These are phyloP conservation scores for Cylindroiulus punctatus DNA, from an alignment of 2,888 invertebrate genomes.

Conservation along the genomic window DNA sequence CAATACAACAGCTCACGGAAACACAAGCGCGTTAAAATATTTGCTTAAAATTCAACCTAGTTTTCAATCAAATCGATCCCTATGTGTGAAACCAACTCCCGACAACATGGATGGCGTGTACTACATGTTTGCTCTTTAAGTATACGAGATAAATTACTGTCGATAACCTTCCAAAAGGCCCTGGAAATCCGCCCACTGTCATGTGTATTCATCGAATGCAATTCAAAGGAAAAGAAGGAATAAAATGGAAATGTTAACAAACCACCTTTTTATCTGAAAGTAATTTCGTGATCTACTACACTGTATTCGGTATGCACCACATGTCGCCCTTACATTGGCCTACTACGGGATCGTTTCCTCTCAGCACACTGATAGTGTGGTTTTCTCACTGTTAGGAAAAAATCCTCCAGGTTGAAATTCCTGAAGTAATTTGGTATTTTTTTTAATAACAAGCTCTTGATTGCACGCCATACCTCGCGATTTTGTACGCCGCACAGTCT, in stretches of 20 bases:
- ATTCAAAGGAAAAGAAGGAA: not conserved
- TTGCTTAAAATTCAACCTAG: too few relatives aligned
- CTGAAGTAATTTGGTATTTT: not conserved
- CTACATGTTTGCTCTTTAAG: too few relatives aligned
- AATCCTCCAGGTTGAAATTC: not conserved
- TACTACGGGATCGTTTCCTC: not conserved
- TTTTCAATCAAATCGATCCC: too few relatives aligned
- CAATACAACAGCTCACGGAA: too few relatives aligned
- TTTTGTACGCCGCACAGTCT: not conserved
- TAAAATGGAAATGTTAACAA: not conserved
- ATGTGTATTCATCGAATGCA: not conserved
- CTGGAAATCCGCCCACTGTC: not conserved
- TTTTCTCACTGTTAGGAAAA: not conserved
- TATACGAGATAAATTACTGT: too few relatives aligned
- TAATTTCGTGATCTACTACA: not conserved
- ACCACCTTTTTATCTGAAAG: not conserved
- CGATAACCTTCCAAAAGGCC: constrained; percentile 15
- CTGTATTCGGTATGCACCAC: not conserved
- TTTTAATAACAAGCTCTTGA: not conserved
- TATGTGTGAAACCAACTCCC: too few relatives aligned
- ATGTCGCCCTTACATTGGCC: not conserved
- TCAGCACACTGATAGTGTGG: not conserved
- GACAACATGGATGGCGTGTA: too few relatives aligned
- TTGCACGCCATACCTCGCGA: not conserved
- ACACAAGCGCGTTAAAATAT: too few relatives aligned